phyloP scores from a whole-genome alignment of 2,888 invertebrate species.

The Resseliella maxima region DNA sequence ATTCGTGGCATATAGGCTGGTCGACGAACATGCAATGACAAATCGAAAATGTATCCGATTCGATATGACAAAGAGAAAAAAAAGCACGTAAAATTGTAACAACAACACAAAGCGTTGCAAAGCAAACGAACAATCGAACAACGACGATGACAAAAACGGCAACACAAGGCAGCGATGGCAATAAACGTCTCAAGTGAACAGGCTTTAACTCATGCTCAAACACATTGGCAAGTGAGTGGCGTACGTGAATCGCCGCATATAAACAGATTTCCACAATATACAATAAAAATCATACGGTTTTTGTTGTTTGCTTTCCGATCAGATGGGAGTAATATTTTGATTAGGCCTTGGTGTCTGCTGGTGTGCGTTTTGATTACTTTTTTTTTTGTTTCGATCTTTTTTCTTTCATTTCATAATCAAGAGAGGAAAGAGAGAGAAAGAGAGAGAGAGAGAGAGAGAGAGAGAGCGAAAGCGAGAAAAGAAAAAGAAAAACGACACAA shows the following conservation, averaged over 20 bases:
- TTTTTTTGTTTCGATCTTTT: background rate
- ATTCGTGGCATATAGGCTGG: background rate
- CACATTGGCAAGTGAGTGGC: conserved; percentile 20
- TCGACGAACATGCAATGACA: background rate
- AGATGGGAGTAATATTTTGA: conserved; percentile 49
- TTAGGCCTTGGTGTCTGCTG: conserved; percentile 12
- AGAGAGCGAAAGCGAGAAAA: too few species aligned
- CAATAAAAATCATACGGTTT: conserved; percentile 55
- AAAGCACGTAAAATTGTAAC: conserved; percentile 13
- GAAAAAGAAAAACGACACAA: too few species aligned
- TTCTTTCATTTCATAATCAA: background rate
- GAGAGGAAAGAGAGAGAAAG: too few species aligned
- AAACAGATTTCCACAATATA: background rate
- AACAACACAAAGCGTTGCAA: background rate
- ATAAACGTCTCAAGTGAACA: background rate
- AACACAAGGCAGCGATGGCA: too few species aligned
- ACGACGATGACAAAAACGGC: background rate
- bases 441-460: too few species aligned
- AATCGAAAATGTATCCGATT: background rate
- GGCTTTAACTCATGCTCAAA: background rate
- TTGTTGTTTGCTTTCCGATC: conserved; percentile 40
- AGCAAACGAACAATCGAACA: background rate
- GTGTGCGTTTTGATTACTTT: background rate
- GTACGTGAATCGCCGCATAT: conserved; percentile 53
- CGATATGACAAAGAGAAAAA: too few species aligned